Base-by-base conservation (phyloP, 2,113 vertebrate species). In the Bettongia penicillata region DNA sequence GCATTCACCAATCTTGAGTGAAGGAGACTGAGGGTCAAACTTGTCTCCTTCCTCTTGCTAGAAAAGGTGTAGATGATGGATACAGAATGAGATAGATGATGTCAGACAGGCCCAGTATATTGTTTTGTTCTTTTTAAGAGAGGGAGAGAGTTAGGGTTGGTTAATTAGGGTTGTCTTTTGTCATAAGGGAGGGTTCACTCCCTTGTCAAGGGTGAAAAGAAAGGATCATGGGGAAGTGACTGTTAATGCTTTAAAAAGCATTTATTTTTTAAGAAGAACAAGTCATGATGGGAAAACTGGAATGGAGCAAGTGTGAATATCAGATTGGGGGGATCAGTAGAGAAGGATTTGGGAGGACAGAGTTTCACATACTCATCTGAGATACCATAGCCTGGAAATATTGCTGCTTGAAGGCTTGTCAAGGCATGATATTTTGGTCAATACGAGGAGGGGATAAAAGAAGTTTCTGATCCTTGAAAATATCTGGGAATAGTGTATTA, bases 361-460 rank as follows among this genome's bases (percentile, higher is more conserved):
- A 51, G 91, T 93, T 97, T 95, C 96, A 93, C 96, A 97, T 91
- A 97, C 55, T 98, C 96, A 94, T 97, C 97, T 95, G 95, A 96
- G 97, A 97, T 93, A n/a, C 96, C 96, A 95, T 97, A 91, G 94
- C 97, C 95, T 97, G 47, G 96, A 97, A 98, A 97, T 97, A 97
- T 97, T 98, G 97, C 97, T 97, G 97, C 96, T 96, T 95, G 51
- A 48, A 89, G 92, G 50, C 68, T 96, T 96, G 95, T 93, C 93
- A 94, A 93, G 95, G 96, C 57, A 43, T 93, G 95, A 57, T 96
- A 92, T 93, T 94, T 84, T 19, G 68, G 89, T 91, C 90, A 91
- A 93, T 25, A 12, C 57, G 90, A 90, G 55, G 68, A 92, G 26
- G 14, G 94, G 95, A 95, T 96, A 89, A 95, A 96, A 97, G 93